phyloP scores from a whole-genome alignment of 2,888 invertebrate genomes.

The Scotopteryx bipunctaria region DNA sequence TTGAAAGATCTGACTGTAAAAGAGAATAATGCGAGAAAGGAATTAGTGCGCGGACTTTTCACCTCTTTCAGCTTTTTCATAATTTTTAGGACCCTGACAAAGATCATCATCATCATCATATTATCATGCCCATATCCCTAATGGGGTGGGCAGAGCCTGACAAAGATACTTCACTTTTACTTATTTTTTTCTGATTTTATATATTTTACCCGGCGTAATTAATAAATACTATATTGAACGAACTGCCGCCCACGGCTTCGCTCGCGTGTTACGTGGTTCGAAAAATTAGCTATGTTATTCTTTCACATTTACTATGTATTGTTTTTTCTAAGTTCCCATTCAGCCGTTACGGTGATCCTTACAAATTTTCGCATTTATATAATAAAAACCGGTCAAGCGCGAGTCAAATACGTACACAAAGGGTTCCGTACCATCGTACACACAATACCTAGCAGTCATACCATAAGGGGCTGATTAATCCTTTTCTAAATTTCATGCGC shows the following conservation, averaged over 20 bases:
- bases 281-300: too few species aligned
- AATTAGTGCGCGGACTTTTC: slow-evolving; percentile 9
- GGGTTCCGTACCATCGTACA: neutral
- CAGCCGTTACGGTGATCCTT: neutral
- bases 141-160: too few species aligned
- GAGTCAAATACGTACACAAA: too few species aligned
- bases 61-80: slow-evolving; percentile 3
- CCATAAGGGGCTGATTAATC: slow-evolving; percentile 49
- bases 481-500: slow-evolving; percentile 60
- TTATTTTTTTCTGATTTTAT: neutral
- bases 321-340: too few species aligned
- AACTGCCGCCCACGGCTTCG: too few species aligned
- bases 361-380: slow-evolving; percentile 24
- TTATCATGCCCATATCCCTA: too few species aligned
- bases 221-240: too few species aligned
- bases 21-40: slow-evolving; percentile 17
- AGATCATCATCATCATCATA: too few species aligned
- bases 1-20: slow-evolving; percentile 28
- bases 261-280: too few species aligned
- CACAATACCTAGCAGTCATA: neutral
- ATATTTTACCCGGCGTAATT: neutral
- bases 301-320: too few species aligned
- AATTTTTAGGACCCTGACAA: neutral
- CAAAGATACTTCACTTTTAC: neutral
- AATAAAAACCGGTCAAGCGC: too few species aligned